Base-by-base conservation (phyloP, 2,888 invertebrate species). In the Athalia circularis region DNA sequence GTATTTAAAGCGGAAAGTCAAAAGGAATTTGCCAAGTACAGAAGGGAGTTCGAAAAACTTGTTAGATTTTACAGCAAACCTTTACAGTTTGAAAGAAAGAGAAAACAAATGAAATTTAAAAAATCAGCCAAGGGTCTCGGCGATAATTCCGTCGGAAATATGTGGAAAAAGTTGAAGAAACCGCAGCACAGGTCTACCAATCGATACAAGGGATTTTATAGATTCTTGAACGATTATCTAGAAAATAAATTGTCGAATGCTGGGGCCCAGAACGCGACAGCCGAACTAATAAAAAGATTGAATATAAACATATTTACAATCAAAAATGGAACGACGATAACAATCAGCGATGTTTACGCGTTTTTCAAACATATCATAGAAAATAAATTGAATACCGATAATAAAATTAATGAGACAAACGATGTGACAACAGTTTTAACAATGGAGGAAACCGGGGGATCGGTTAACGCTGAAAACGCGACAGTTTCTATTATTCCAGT, bases 291-390 rank as follows among this genome's bases (percentile, higher is more conserved):
- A 43, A 85, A 83, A 64, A 87, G 84, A 79, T 87, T 89, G 87
- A 89, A 88, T 77, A 86, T 89, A 74, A 88, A 90, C 79, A 88
- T 88, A 79, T 85, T 87, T 52, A 85, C 87, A 13, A 85, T 87
- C 57, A 85, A 84, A 45, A 90, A 90, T 78, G 89, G 89, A 6
- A 90, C 89, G 68, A 87, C 85, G 13, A 88, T 89, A 79, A 88
- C 88, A n/a, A 85, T 89, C 0, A 87, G 87, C 77, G 88, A 90
- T 82, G 88, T 90, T 82, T 90, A 90, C 84, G 88, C 89, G 67
- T 89, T 90, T 84, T 89, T 90, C 84, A 90, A 88, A 89, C 90
- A 90, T 90, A 90, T 90, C 90, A 90, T 90, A 86, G 90, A 90
- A 75, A 86, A 87, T 82, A 88, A 87, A 84, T 81, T 90, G 80